Base-by-base conservation (phyloP, 2,113 vertebrate genomes). In the Merops nubicus region DNA sequence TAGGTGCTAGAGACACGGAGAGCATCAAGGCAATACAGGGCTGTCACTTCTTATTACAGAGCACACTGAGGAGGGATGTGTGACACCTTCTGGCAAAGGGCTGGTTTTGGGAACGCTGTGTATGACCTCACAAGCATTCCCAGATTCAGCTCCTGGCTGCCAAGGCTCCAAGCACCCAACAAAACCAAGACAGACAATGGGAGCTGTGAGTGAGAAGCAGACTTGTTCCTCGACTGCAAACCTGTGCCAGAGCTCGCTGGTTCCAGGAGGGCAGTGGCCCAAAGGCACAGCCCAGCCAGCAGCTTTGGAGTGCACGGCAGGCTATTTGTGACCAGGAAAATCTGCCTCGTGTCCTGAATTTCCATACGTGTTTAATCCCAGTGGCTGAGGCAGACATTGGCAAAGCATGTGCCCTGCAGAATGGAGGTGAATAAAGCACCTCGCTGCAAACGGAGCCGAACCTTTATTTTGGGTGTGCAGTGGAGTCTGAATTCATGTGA, bases 401-500 rank as follows among this genome's bases (percentile, higher is more conserved):
- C 88, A 93, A 63, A 89, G 90, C 19, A 5, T 26, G 34, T 70
- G 88, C 75, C 50, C 6, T 3, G 67, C 68, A 17, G 3, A 65
- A 38, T 5, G 31, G 87, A 75, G 64, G 62, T 0, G 6, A 79
- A 87, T 72, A 85, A 96, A 95, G 76, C 50, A 12, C 31, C 82
- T 85, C 5, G 7, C 64, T 78, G 80, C 73, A 68, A 84, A 84
- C 2, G 2, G 63, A 91, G 57, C 38, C 81, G 40, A 72, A 53
- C 57, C 16, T 75, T 96, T 91, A 25, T 73, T 96, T 91, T 62
- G 92, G 92, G 93, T 85, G 68, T 53, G 51, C 5, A 7, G 56
- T 64, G 80, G 76, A 87, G 92, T 93, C 91, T 96, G 96, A 89
- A 96, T 92, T 95, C 60, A 76, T 89, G 88, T 20, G 91, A 82